phyloP scores from a whole-genome alignment of 1,140 invertebrate species.

The Leucophenga varia region DNA sequence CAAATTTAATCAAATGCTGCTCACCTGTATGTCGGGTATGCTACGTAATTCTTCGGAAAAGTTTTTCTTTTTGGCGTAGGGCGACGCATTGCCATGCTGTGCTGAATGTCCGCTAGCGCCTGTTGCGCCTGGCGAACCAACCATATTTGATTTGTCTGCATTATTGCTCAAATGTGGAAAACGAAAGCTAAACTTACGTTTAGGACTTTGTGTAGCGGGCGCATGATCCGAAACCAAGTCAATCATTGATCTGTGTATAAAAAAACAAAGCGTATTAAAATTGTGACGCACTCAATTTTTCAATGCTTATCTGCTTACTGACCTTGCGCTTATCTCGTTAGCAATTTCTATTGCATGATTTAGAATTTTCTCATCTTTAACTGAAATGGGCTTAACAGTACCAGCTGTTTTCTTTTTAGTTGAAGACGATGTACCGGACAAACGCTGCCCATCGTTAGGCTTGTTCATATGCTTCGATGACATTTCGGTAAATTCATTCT shows the following conservation, averaged over 20 bases:
- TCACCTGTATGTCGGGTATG: conserved; percentile 86
- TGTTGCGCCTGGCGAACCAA: conserved; percentile 14
- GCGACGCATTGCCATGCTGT: conserved; percentile 31
- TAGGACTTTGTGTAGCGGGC: conserved; percentile 72
- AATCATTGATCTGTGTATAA: conserved; percentile 70
- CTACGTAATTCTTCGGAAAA: conserved; percentile 88
- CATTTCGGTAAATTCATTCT: conserved; percentile 70
- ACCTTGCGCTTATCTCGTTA: conserved; percentile 84
- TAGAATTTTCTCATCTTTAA: conserved; percentile 88
- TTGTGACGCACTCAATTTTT: neutral
- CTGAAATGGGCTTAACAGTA: conserved; percentile 90
- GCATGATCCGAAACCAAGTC: conserved; percentile 72
- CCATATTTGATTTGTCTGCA: conserved; percentile 22
- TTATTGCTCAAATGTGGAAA: conserved; percentile 62
- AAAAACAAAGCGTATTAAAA: neutral
- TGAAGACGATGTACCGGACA: conserved; percentile 25
- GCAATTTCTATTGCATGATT: conserved; percentile 92
- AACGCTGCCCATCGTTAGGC: conserved; percentile 35
- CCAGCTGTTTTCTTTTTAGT: conserved; percentile 76
- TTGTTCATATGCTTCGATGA: conserved; percentile 58
- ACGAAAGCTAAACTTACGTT: conserved; percentile 86
- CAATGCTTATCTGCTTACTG: conserved; percentile 5
- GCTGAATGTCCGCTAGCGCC: conserved; percentile 13
- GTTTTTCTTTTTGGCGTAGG: conserved; percentile 66
- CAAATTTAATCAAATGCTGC: neutral